Base-by-base conservation (phyloP, 1,140 invertebrate genomes). In the Lepidotrigona ventralis region DNA sequence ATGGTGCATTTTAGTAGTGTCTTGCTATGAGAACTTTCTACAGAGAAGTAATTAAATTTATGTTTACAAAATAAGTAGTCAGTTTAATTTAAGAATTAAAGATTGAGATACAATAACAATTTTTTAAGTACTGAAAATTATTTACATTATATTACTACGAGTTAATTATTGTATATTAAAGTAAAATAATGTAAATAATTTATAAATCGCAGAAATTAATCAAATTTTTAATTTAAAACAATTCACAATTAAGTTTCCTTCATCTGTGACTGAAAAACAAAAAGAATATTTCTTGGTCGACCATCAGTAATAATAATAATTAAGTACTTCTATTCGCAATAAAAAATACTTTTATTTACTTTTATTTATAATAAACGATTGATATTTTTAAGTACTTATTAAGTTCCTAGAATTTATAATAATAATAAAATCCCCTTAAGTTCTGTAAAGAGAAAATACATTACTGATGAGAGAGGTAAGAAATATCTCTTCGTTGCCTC, bases 251-350 rank as follows among this genome's bases (percentile, higher is more conserved):
- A 58, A 23, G 5, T 23, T 51, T n/a, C 15, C 11, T 29, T 15
- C 51, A 64, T 14, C 33, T 6, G 12, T 53, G 9, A 46, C 9
- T 53, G n/a, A 73, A 23, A 63, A 46, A 64, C 6, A n/a, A 26
- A 72, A 72, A 79, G 15, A 72, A 80, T 64, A 72, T 80, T 51
- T 63, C 58, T 60, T 60, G 72, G 33, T 58, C 11, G 29, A 56
- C 6, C 29, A 79, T 79, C 77, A 70, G 53, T 79, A 79, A 66
- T 78, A 54, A 23, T 33, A 19, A 74, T 23, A n/a, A 8, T 70
- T 29, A 80, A 80, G 46, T 73, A 73, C 56, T 53, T 19, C 46
- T 39, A 6, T n/a, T 56, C 19, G 70, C 69, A 70, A n/a, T 70
- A 79, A 58, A 70, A 23, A 79, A 26, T 46, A 3, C 11, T n/a